Base-by-base conservation (phyloP, 2,113 vertebrate species). In the Ctenodactylus gundi region DNA sequence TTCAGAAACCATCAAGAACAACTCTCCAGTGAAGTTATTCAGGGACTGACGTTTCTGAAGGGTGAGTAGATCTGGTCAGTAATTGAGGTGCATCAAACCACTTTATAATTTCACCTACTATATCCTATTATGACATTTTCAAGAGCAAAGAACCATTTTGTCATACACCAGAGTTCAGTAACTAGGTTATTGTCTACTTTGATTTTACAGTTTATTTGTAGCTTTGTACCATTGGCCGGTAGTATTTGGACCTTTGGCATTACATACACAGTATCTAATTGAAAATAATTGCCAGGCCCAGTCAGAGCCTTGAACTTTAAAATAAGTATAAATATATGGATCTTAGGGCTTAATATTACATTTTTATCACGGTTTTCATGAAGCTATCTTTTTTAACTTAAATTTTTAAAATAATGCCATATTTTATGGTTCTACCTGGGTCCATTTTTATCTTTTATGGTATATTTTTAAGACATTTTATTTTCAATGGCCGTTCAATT, bases 361-460 rank as follows among this genome's bases (percentile, higher is more conserved):
- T 34, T 70, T 82, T 25, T 58, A 83, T 44, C 9, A 95, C 44
- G 36, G 29, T 41, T 85, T 81, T 55, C 44, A 87, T n/a, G 49
- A 76, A 75, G 23, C 34, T 92, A 20, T 34, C 34, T 80, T 75
- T 76, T 73, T 83, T 55, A 78, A 44, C 9, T 53, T 75, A 23
- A 62, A 55, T 57, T 18, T 83, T 91, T 55, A n/a, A 76, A 77
- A 57, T 78, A n/a, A 23, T 31, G 7, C 2, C 12, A 31, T 87
- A 7, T 85, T 78, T 77, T 23, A 55, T 44, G 10, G 91, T 39
- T 9, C 27, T 62, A 36, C 25, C 39, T 89, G 88, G 49, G 21
- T 67, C 53, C 60, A 39, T 73, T 92, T 93, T 92, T 34, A 81
- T 92, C 23, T 65, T 91, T 67, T 81, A 34, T 75, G 80, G 5